Conservation (phyloP, 1,140 invertebrate genomes). For the Metaphire vulgaris region DNA sequence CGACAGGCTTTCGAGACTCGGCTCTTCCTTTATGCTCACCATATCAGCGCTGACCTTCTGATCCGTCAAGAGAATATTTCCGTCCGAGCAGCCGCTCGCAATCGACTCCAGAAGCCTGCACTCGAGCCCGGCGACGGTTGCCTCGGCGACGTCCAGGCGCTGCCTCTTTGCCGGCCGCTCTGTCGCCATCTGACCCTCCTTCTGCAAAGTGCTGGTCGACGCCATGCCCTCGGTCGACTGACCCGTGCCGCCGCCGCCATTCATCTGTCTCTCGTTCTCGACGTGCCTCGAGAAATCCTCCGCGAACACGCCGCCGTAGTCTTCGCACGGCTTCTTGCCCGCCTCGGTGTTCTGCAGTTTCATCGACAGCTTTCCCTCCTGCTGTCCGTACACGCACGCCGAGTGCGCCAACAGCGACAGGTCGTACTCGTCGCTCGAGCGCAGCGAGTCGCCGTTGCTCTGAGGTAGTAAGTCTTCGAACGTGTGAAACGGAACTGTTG, state of each 20-base stretch:
- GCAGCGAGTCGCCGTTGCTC: background rate
- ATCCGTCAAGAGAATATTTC: background rate
- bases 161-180: background rate
- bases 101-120: background rate
- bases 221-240: background rate
- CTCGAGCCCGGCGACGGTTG: background rate
- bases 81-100: background rate
- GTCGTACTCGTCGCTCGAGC: background rate
- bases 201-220: too few relatives aligned
- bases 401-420: background rate
- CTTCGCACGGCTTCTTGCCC: background rate
- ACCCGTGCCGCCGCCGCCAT: background rate
- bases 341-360: background rate
- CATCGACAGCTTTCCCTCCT: background rate
- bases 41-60: background rate
- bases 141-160: background rate
- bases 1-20: background rate
- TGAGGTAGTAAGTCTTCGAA: background rate
- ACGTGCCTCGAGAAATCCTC: background rate
- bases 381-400: background rate
- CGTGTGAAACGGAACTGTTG: background rate
- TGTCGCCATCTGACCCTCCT: background rate
- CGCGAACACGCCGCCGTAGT: background rate
- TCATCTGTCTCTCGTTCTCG: background rate
- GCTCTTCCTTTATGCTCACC: background rate